Base-by-base conservation (phyloP, 2,113 vertebrate species). In the Chaetura pelagica region DNA sequence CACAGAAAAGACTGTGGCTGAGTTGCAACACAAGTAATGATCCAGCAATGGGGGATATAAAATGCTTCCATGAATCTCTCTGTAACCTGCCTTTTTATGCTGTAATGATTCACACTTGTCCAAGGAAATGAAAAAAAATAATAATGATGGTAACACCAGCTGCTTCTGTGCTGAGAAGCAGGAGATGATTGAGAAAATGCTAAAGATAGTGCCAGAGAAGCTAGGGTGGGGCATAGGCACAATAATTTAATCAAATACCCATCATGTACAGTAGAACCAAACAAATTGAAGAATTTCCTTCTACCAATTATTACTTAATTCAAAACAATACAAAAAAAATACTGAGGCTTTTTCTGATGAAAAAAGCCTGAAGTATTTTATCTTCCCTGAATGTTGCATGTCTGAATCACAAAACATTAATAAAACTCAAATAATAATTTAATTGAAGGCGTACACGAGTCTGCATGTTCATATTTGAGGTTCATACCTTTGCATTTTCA, bases 241-340 rank as follows among this genome's bases (percentile, higher is more conserved):
- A 76, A 54, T 49, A 58, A 84, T 78, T 90, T 87, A 84, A 94
- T 95, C 35, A 87, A 94, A 86, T 87, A 95, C 61, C 68, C 27
- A 74, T 62, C 69, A 27, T 15, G 27, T 57, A 68, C 24, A 72
- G 30, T 20, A 78, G 55, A 3, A 1, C 44, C 46, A 84, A 82
- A 79, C 46, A 95, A 85, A 80, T 6, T 22, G n/a, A 55, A 88
- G 15, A 89, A 81, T 77, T 86, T 95, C 62, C 32, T 91, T 82
- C 61, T 61, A 82, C 24, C 48, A 86, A 79, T 66, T 77, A 58
- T 59, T 84, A 73, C 22, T 75, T 75, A 19, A 32, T 73, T 74
- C 17, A 1, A 22, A 51, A 30, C 19, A 38, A 38, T 38, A 7
- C 38, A 12, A 64, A 58, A 67, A 46, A 44, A 66, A 48, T 51